Percentiles rank a stretch among this genome's conserved stretches.
These are phyloP conservation scores for Leptosomus discolor DNA, from an alignment of 2,113 vertebrate species.

Conservation along the genomic window DNA sequence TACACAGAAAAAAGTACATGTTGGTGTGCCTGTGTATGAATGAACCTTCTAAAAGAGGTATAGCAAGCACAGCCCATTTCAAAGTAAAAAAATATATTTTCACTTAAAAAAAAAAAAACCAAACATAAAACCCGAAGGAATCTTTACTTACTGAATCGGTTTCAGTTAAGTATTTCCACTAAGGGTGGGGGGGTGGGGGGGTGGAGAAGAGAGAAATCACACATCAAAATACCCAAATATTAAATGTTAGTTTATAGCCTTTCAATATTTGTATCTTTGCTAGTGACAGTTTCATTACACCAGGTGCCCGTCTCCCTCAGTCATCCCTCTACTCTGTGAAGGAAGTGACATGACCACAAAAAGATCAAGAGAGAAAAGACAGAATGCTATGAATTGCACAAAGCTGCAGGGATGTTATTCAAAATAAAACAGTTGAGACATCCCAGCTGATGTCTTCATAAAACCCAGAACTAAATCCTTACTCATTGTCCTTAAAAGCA, in stretches of 20 bases:
- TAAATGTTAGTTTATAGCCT: background rate
- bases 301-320: background rate
- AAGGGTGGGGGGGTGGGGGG: rapidly evolving
- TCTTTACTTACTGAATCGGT: background rate
- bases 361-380: background rate
- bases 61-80: background rate
- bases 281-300: background rate
- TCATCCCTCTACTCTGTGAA: background rate
- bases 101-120: background rate
- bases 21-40: background rate
- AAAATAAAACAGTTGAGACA: background rate
- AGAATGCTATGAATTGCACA: background rate
- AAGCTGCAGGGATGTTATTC: background rate
- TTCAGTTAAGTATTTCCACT: background rate
- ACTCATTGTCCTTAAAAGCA: background rate
- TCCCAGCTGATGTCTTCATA: background rate
- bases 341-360: background rate
- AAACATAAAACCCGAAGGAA: too few species aligned
- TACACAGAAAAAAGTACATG: background rate
- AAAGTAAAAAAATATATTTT: background rate
- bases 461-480: background rate
- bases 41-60: background rate
- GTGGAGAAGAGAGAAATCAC: background rate
- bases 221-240: background rate
- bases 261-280: background rate